Conservation (phyloP, 2,113 vertebrate species). For the Donacobius atricapilla region DNA sequence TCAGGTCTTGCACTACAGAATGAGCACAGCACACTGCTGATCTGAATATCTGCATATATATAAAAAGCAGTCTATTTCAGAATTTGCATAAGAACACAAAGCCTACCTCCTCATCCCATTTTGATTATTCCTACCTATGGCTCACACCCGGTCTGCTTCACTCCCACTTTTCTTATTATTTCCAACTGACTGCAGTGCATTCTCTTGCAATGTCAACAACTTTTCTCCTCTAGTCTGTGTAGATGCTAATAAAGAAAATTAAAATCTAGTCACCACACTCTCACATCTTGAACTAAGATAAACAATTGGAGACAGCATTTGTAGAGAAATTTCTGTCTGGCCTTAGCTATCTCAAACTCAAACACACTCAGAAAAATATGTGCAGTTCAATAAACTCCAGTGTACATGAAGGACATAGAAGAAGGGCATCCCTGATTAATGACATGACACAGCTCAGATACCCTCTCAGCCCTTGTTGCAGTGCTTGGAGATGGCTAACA, state of each 20-base stretch:
- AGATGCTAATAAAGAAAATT: not conserved
- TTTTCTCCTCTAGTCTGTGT: not conserved
- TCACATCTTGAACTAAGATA: not conserved
- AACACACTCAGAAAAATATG: not conserved
- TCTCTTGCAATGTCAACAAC: not conserved
- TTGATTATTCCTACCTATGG: not conserved
- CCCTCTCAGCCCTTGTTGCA: not conserved
- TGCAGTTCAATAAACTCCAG: not conserved
- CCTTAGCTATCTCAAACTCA: not conserved
- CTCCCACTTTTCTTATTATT: not conserved
- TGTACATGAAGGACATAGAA: not conserved
- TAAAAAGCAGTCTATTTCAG: not conserved
- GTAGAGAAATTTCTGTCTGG: not conserved
- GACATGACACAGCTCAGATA: not conserved
- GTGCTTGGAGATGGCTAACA: not conserved
- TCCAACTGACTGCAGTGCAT: not conserved
- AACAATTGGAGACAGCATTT: not conserved
- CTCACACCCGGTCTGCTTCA: not conserved
- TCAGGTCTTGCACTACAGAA: not conserved
- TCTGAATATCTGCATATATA: not conserved
- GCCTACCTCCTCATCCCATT: not conserved
- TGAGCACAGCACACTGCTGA: not conserved
- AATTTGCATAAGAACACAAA: constrained; percentile 33
- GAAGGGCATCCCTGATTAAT: not conserved
- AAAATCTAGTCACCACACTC: not conserved